Evolutionary conservation across 2,113 vertebrate genomes (phyloP).

Genomic region (Caranx ignobilis): DNA sequence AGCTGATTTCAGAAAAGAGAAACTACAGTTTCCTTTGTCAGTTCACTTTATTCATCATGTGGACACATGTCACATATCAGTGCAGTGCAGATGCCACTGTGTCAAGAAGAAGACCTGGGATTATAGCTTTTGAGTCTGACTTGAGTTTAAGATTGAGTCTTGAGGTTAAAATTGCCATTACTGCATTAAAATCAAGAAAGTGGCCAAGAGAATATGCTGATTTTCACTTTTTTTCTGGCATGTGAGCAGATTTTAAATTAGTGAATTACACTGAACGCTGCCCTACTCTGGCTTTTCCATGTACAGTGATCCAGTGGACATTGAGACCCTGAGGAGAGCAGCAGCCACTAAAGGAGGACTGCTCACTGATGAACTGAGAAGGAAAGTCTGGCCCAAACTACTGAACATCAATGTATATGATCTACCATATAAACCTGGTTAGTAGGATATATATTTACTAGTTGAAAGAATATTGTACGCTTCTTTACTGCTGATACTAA

Average conservation of each 20-base stretch:
- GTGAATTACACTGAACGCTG: background rate
- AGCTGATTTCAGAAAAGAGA: background rate
- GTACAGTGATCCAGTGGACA: slow-evolving; percentile 86
- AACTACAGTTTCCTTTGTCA: slow-evolving; percentile 11
- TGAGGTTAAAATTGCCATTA: background rate
- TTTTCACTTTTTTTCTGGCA: background rate
- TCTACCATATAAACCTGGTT: slow-evolving; percentile 82
- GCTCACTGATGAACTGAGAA: slow-evolving; percentile 81
- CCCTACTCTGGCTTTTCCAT: slow-evolving; percentile 45
- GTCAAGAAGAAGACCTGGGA: background rate
- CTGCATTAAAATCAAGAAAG: background rate
- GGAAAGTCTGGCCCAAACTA: slow-evolving; percentile 85
- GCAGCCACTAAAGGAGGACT: slow-evolving; percentile 86
- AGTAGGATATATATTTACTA: slow-evolving; percentile 28
- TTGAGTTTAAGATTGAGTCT: background rate
- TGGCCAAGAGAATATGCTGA: background rate
- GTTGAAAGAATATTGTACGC: background rate
- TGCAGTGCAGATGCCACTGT: background rate
- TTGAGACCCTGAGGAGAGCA: slow-evolving; percentile 82
- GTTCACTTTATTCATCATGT: background rate
- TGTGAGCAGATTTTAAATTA: background rate
- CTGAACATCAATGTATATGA: slow-evolving; percentile 84
- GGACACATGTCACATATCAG: background rate
- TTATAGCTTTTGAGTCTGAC: background rate
- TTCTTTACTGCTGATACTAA: background rate